Conservation (phyloP, 1,140 invertebrate species). For the Stegodyphus dumicola region DNA sequence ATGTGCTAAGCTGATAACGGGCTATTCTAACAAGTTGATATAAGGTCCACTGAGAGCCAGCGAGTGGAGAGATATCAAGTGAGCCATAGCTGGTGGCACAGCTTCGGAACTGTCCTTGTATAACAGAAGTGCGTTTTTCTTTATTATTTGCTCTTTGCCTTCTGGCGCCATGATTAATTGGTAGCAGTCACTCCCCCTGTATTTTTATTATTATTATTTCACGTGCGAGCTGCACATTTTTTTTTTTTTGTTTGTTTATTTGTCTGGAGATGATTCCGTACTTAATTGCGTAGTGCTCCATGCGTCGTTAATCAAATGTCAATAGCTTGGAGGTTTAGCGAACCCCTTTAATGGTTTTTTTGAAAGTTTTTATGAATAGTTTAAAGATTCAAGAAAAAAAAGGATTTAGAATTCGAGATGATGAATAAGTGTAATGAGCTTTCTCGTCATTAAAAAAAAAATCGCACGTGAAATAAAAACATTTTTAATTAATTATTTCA, state of each 20-base stretch:
- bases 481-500: no score
- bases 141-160: constrained; percentile 2
- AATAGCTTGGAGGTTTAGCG: constrained; percentile 12
- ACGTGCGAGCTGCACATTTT: not conserved
- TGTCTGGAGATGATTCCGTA: not conserved
- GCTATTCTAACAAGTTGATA: constrained; percentile 15
- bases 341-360: no score
- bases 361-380: constrained; percentile 3
- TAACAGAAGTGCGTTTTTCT: not conserved
- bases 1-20: constrained; percentile 2
- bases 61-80: not conserved
- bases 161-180: constrained; percentile 14
- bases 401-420: no score
- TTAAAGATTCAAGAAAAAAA: not conserved
- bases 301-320: constrained; percentile 9
- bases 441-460: no score
- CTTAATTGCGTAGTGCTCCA: not conserved
- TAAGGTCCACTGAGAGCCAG: constrained; percentile 1
- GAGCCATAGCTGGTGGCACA: not conserved
- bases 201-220: not conserved
- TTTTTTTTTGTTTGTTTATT: not conserved
- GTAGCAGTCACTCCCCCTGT: not conserved
- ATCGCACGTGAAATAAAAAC: not conserved
- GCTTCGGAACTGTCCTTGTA: not conserved
- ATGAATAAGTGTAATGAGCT: no score